Conservation (phyloP, 2,797 vertebrate genomes). For the Leptatherina wallacei region DNA sequence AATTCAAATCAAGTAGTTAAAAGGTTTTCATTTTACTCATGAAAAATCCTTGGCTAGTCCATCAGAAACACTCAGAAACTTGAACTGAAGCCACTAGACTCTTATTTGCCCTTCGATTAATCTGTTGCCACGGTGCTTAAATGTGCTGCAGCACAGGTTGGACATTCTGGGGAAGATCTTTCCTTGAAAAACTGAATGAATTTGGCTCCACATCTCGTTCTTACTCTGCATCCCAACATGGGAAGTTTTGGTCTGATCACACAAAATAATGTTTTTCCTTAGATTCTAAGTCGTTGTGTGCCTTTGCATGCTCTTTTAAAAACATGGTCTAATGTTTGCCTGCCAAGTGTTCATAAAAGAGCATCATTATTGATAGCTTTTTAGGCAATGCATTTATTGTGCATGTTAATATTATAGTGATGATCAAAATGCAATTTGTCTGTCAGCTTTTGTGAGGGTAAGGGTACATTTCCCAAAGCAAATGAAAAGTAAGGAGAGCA, state of each 20-base stretch:
- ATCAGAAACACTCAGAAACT: slow-evolving; percentile 7
- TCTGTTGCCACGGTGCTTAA: slow-evolving; percentile 15
- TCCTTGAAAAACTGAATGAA: neutral
- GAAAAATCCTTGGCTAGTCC: neutral
- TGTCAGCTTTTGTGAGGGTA: neutral
- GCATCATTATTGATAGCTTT: neutral
- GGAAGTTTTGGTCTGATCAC: neutral
- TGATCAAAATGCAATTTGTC: neutral
- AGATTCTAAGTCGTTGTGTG: neutral
- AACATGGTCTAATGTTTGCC: neutral
- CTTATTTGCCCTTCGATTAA: slow-evolving; percentile 2
- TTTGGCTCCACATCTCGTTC: slow-evolving; percentile 6
- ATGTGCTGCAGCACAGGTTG: slow-evolving; percentile 13
- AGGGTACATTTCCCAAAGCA: slow-evolving; percentile 12
- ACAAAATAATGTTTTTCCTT: neutral
- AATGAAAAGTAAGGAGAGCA: slow-evolving; percentile 7
- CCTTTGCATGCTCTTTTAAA: neutral
- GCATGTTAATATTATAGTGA: neutral
- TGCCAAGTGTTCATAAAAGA: neutral
- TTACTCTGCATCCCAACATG: neutral
- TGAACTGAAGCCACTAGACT: slow-evolving; percentile 1
- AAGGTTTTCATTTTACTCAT: slow-evolving; percentile 22
- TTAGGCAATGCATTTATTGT: neutral
- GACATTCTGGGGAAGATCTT: slow-evolving; percentile 2
- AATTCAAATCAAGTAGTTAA: slow-evolving; percentile 36